Evolutionary conservation across 2,888 invertebrate genomes (phyloP), one percentile per base, ranked within the genome.

Genomic region (Microctonus brassicae): DNA sequence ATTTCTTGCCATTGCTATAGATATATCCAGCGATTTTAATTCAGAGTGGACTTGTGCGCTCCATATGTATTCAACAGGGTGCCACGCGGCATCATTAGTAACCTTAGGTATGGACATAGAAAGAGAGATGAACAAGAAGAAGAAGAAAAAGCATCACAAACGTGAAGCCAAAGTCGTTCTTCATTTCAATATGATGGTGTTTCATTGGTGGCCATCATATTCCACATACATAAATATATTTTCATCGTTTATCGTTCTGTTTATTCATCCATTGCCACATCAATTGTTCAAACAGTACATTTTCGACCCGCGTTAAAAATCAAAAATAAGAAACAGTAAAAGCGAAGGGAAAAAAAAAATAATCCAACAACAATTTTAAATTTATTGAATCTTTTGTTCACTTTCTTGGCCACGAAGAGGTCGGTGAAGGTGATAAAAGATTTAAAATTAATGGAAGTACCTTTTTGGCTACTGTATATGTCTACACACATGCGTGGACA

Each of bases 41-140:
- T 86, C 86, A 86, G 83, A 84, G 70, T 36, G 69, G 71, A 65
- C 72, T 64, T 64, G 47, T 62, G 82, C 83, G 85, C 83, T 86
- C 83, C 84, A 84, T 85, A 86, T 85, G 86, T 83, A 86, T 86
- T 86, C 84, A 81, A 73, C 74, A 65, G 73, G 69, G 70, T 65
- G 82, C 81, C 81, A 80, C 80, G 80, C 76, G 78, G 81, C 82
- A 87, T 87, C 87, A 87, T 87, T 87, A 87, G 87, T 86, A 87
- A 87, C 85, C 83, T 85, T 82, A 82, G 84, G 83, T 84, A 86
- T 85, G 85, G 86, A 86, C 81, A 36, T 20, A 33, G 36, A 61
- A 22, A 81, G 78, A 82, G 66, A 55, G 79, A 81, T 80, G 9
- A 83, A 84, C 2, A 11, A 13, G 9, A 13, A 10, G 9, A 7